Base-by-base conservation (phyloP, 2,113 vertebrate species). In the Apodemus sylvaticus region DNA sequence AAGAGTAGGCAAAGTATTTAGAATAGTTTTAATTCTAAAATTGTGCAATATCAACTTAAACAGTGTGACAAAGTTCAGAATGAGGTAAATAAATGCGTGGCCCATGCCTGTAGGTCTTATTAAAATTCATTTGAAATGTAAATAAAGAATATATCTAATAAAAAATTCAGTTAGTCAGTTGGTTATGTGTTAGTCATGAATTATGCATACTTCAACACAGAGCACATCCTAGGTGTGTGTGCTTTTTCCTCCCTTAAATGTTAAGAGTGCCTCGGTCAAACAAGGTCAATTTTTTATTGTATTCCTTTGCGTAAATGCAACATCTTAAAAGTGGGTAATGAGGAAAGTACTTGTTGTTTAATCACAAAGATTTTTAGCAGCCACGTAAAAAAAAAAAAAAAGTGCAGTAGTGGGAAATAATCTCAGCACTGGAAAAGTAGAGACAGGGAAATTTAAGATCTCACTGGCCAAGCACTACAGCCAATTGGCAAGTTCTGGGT, bases 1-100 rank as follows among this genome's bases (percentile, higher is more conserved):
- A 48, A 31, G 0, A 77, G 34, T 87, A 9, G 13, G 1, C 0
- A 94, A 79, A 70, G 70, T 39, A 29, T 45, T 55, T 85, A n/a
- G 91, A 79, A 70, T 60, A 20, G 20, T 86, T 96, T 86, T 87
- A 86, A 73, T 45, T 93, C 16, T 62, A 73, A 70, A 90, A n/a
- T 45, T 9, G 4, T 1, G 76, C 79, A 3, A 10, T 0, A 36
- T 3, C 24, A 68, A 74, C 51, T 76, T 3, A 60, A 24, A 92
- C 36, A 34, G 45, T 34, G 7, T 60, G 78, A 39, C 92, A 39
- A 58, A 87, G 85, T 68, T 89, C 42, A 85, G 53, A 29, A 1
- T 68, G 14, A 62, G 13, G 7, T 12, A 79, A 94, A 78, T 48
- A 86, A 92, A 71, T 83, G 1, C 19, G 55, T 1, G 17, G 4